A percentile compares a stretch with the other conserved stretches of the same genome.
Evolutionary conservation across 2,797 vertebrate genomes (phyloP).

Genomic region (Erithacus rubecula): DNA sequence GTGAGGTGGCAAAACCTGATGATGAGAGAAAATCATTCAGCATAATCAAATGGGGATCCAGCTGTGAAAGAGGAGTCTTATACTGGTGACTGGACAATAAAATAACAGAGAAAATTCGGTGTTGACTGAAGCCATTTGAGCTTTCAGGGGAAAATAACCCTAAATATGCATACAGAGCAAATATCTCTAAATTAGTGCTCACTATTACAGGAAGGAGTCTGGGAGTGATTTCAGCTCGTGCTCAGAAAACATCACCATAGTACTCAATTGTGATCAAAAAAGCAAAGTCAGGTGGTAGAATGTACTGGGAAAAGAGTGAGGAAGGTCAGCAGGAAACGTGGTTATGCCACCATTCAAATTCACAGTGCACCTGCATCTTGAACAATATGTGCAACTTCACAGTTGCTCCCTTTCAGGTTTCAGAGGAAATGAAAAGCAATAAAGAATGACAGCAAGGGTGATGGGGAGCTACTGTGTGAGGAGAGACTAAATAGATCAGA

Average conservation of each 20-base stretch:
- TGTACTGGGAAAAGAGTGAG: neutral
- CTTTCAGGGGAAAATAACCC: neutral
- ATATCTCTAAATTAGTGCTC: neutral
- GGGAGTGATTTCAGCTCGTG: neutral
- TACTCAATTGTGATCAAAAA: neutral
- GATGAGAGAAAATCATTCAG: neutral
- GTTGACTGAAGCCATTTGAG: neutral
- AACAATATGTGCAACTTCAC: neutral
- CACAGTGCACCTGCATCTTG: constrained; percentile 26
- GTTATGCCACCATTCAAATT: constrained; percentile 1
- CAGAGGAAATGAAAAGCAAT: constrained; percentile 25
- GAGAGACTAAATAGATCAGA: neutral
- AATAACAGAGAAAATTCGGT: neutral
- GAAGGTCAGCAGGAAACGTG: constrained; percentile 28
- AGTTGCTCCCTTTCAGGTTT: neutral
- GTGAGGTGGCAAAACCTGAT: neutral
- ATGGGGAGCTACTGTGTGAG: neutral
- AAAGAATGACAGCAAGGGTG: neutral
- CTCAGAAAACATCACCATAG: neutral
- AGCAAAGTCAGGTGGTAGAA: neutral
- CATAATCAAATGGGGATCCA: neutral
- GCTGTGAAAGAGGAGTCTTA: neutral
- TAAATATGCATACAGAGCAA: neutral
- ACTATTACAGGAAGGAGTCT: constrained; percentile 10
- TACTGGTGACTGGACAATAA: neutral